Conservation (phyloP, 2,888 invertebrate species). For the Trichopria drosophilae region DNA sequence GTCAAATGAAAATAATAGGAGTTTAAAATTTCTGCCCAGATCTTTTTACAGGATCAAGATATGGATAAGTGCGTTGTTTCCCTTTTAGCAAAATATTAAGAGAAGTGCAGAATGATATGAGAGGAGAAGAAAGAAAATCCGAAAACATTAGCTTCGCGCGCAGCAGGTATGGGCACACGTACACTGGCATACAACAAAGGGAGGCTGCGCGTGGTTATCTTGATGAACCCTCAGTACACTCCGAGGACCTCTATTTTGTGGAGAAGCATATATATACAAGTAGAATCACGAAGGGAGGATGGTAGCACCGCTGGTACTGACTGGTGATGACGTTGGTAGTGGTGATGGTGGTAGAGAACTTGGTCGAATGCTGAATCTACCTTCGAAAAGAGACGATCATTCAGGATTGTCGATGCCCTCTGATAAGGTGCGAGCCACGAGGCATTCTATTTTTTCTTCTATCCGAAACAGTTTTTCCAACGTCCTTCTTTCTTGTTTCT, state of each 20-base stretch:
- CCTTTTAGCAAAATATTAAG: too few relatives aligned
- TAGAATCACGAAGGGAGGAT: slow-evolving; percentile 1
- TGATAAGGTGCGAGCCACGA: slow-evolving; percentile 41
- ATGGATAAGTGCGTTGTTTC: too few relatives aligned
- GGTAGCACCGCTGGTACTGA: slow-evolving; percentile 1
- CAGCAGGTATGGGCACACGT: too few relatives aligned
- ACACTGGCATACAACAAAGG: slow-evolving; percentile 42
- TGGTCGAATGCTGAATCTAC: slow-evolving; percentile 36
- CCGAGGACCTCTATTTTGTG: slow-evolving; percentile 50
- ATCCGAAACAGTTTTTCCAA: slow-evolving; percentile 25
- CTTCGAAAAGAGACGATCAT: slow-evolving; percentile 47
- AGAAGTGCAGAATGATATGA: too few relatives aligned
- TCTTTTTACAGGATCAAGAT: too few relatives aligned
- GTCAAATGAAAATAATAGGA: too few relatives aligned
- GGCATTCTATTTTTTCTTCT: slow-evolving; percentile 37
- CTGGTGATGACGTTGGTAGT: slow-evolving; percentile 18
- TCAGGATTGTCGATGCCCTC: slow-evolving; percentile 48
- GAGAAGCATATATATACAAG: slow-evolving; percentile 39
- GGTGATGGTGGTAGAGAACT: slow-evolving; percentile 25
- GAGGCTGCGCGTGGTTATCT: slow-evolving; percentile 48
- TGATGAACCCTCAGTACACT: slow-evolving; percentile 53
- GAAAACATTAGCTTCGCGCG: too few relatives aligned
- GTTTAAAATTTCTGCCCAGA: too few relatives aligned
- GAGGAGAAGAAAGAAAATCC: too few relatives aligned
- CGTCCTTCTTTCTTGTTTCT: slow-evolving; percentile 8